Evolutionary conservation across 2,797 vertebrate species (phyloP).

Genomic region (Odontamblyopus rebecca): DNA sequence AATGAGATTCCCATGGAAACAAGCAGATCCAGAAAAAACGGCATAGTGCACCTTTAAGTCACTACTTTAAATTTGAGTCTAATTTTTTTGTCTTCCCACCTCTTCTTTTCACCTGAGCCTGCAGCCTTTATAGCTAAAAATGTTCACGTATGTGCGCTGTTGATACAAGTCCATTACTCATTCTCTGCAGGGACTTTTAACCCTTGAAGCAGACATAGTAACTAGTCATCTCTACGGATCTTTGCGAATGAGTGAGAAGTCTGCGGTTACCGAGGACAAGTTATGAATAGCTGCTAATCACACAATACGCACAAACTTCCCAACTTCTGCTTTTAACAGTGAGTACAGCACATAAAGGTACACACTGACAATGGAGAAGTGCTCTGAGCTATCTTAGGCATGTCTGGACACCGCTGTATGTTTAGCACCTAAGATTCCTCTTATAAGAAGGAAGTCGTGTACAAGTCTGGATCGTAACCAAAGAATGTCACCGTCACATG

Average conservation of each 20-base stretch:
- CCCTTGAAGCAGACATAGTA: conserved; percentile 28
- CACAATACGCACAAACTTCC: conserved; percentile 45
- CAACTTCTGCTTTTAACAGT: conserved; percentile 65
- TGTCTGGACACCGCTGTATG: conserved; percentile 78
- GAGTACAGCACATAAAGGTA: conserved; percentile 39
- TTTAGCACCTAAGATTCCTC: conserved; percentile 77
- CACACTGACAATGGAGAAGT: conserved; percentile 70
- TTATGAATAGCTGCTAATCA: conserved; percentile 53
- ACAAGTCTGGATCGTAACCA: conserved; percentile 57
- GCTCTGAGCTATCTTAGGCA: conserved; percentile 74
- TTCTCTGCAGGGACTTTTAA: conserved; percentile 9
- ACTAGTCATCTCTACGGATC: conserved; percentile 30
- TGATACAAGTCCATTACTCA: conserved; percentile 49
- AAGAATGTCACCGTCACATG: conserved; percentile 65
- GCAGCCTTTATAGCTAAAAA: too few relatives aligned
- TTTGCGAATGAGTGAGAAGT: conserved; percentile 37
- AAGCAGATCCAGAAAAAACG: too few relatives aligned
- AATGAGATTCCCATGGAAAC: too few relatives aligned
- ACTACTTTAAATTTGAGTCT: too few relatives aligned
- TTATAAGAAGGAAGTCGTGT: conserved; percentile 70
- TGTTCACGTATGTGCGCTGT: conserved; percentile 44
- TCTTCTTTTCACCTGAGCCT: too few relatives aligned
- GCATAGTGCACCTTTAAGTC: too few relatives aligned
- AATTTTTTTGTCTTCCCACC: too few relatives aligned
- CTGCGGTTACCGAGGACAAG: conserved; percentile 37